Base-by-base conservation (phyloP, 2,113 vertebrate species). In the Pteruthius melanotis region DNA sequence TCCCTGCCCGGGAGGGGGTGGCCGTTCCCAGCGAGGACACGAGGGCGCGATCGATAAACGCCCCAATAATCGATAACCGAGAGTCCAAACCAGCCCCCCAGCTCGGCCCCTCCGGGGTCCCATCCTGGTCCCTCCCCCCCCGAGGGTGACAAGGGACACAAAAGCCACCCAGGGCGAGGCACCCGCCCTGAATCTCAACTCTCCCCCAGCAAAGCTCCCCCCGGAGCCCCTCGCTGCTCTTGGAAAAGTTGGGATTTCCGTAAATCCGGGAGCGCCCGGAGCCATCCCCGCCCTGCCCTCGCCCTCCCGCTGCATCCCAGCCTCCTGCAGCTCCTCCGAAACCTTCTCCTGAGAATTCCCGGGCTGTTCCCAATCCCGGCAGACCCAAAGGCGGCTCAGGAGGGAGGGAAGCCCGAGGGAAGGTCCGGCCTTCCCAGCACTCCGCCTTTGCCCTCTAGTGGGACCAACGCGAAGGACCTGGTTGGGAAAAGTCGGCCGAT, bases 401-500 rank as follows among this genome's bases (percentile, higher is more conserved):
- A 17, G 40, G 33, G 63, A 76, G 45, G 74, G 57, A 33, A 15
- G 16, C n/a, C n/a, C n/a, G n/a, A 5, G 75, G 57, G 33, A 19
- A 50, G 69, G 39, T 21, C 61, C 35, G 45, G 26, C 61, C 0
- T 2, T 53, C 63, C 70, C 87, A 1, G 0, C 77, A 24, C 54
- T 40, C 72, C 4, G 47, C 87, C 78, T 83, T 89, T 83, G 87
- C 87, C 87, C 71, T 89, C 87, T 89, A 89, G 87, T 3, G 87
- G 87, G 87, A 40, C 47, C 3, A 40, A 7, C 6, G 87, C 30
- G 78, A 35, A 89, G 70, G 78, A 12, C 3, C 45, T 0, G 60
- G 7, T 0, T 2, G 78, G 33, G 78, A 47, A 49, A 54, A 60
- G 1, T 1, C 1, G n/a, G 39, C 9, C n/a, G 0, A 27, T n/a